Conservation (phyloP, 2,113 vertebrate species). For the Lepus europaeus region DNA sequence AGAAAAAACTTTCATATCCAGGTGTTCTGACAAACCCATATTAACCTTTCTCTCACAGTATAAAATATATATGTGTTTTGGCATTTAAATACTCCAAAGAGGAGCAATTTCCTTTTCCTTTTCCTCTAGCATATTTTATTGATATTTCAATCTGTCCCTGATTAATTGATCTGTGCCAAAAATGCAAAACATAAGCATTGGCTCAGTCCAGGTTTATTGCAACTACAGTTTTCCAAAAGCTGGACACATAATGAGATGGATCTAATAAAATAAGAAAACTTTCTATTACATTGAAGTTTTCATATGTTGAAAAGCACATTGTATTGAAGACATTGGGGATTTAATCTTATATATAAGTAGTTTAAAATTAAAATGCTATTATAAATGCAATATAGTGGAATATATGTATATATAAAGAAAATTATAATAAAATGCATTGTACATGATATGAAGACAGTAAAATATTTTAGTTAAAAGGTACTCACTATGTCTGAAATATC, state of each 20-base stretch:
- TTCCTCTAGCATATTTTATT: background rate
- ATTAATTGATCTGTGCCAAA: background rate
- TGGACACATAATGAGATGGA: background rate
- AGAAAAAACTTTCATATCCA: background rate
- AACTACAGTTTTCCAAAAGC: background rate
- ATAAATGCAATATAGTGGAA: background rate
- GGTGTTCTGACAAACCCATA: background rate
- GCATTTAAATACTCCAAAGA: background rate
- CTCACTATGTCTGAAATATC: background rate
- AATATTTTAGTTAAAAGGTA: background rate
- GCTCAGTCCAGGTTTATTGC: background rate
- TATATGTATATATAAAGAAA: background rate
- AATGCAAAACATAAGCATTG: background rate
- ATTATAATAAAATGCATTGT: background rate
- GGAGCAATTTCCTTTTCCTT: background rate
- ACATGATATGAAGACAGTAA: background rate
- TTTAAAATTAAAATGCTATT: constrained; percentile 24
- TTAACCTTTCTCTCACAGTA: background rate
- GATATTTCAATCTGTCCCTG: background rate
- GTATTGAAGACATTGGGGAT: background rate
- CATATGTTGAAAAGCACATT: background rate
- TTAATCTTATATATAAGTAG: background rate
- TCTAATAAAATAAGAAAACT: background rate
- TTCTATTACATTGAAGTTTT: background rate
- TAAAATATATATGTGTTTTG: background rate